Conservation (phyloP, 2,797 vertebrate genomes). For the Petrocephalus sullivani region DNA sequence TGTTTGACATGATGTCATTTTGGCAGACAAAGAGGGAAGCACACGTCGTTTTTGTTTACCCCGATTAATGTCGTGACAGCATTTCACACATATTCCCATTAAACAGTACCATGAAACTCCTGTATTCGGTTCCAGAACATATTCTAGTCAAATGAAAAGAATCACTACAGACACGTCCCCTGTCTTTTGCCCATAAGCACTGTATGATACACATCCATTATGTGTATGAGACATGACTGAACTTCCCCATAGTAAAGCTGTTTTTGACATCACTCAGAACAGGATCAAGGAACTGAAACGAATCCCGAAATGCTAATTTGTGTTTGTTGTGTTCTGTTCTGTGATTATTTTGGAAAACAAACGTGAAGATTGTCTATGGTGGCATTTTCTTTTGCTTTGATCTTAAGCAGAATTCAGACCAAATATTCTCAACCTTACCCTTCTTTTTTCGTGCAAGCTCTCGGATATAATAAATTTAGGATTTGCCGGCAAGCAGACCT, state of each 20-base stretch:
- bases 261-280: conserved; percentile 31
- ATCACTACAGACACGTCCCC: not conserved
- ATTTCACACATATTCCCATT: not conserved
- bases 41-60: not conserved
- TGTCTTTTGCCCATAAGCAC: not conserved
- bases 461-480: conserved; percentile 67
- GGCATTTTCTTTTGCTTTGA: conserved; percentile 55
- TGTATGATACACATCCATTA: not conserved
- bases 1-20: conserved; percentile 43
- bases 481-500: conserved; percentile 58
- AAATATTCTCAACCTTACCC: conserved; percentile 61
- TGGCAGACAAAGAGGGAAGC: conserved; percentile 23
- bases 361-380: conserved; percentile 44
- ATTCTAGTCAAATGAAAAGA: not conserved
- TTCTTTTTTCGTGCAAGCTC: conserved; percentile 51
- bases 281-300: conserved; percentile 26
- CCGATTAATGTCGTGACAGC: not conserved
- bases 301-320: conserved; percentile 41
- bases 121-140: not conserved
- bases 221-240: conserved; percentile 25
- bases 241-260: conserved; percentile 29
- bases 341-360: conserved; percentile 49
- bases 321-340: conserved; percentile 19
- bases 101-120: not conserved
- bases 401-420: conserved; percentile 64